Evolutionary conservation across 2,797 vertebrate genomes (phyloP), one percentile per base, ranked within the genome.

Genomic region (Allobates femoralis): DNA sequence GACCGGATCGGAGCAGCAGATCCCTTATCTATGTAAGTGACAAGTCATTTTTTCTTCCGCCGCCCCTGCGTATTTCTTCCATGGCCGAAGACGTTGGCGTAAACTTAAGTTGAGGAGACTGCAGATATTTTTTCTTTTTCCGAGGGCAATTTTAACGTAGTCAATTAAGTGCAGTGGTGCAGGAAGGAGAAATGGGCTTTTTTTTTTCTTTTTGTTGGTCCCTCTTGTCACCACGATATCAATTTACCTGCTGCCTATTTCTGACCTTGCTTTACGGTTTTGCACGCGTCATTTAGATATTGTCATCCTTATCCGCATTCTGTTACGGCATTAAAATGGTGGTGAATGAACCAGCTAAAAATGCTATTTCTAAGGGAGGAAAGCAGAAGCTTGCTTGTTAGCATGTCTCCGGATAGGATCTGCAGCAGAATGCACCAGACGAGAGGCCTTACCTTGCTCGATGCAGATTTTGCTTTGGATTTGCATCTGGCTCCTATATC

Each of bases 11-110:
- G 96, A 99, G 92, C 97, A 98, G 92, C 97, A 97, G 94, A 98
- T 99, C 90, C 97, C 88, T 94, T 98, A 79, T 96, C 97, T 28
- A 98, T 99, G 98, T 99, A 95, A 99, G 98, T 98, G 92, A 83
- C 69, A 50, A 50, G 69, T 74, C 69, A 5, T 41, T 28, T 60
- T 74, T 37, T 81, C 53, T 81, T 28, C 90, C 89, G 87, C 87
- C 86, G 28, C 88, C 51, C n/a, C 76, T 87, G 89, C 89, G 81
- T 30, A 0, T 56, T 83, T 83, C 55, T 6, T 87, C 32, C n/a
- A 64, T 66, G 89, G 86, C 71, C 74, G 89, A 89, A 82, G 66
- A 73, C 11, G 30, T 55, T 73, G 41, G 77, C 77, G 26, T 60
- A 34, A 77, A 89, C 91, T 91, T 86, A 77, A 86, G 60, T 85